Percentiles rank a stretch among this genome's conserved stretches.
These are phyloP conservation scores for Caenorhabditis doughertyi DNA, from an alignment of 2,888 invertebrate species.

Conservation along the genomic window DNA sequence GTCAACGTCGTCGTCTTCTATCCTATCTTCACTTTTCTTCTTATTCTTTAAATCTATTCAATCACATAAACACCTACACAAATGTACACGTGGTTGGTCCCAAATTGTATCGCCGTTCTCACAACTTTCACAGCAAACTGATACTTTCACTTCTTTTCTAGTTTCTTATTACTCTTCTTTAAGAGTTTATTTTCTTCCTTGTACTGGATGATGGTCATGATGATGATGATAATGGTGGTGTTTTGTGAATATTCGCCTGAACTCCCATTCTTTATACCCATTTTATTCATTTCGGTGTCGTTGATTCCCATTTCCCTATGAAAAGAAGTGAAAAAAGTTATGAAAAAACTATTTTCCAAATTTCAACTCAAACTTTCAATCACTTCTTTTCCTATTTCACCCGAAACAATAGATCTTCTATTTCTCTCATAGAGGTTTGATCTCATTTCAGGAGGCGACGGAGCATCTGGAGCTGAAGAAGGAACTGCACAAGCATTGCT, in stretches of 20 bases:
- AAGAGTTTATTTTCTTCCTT: neutral
- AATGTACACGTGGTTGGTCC: slow-evolving; percentile 42
- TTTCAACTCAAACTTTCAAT: neutral
- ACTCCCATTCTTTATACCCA: slow-evolving; percentile 16
- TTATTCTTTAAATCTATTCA: slow-evolving; percentile 1
- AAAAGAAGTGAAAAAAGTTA: neutral
- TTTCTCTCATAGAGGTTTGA: slow-evolving; percentile 63
- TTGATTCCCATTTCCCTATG: slow-evolving; percentile 9
- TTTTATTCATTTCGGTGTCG: slow-evolving; percentile 33
- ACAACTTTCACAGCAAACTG: slow-evolving; percentile 10
- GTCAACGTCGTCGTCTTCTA: slow-evolving; percentile 32
- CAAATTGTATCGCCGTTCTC: slow-evolving; percentile 22
- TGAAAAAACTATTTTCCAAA: neutral
- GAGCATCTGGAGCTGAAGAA: slow-evolving; percentile 75
- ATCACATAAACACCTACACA: slow-evolving; percentile 31
- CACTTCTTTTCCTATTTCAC: slow-evolving; percentile 2
- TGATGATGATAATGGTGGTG: slow-evolving; percentile 22
- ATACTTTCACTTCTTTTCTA: neutral
- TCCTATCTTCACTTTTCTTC: slow-evolving; percentile 34
- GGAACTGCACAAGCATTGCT: slow-evolving; percentile 81
- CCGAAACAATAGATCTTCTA: slow-evolving; percentile 35
- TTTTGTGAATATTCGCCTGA: slow-evolving; percentile 34
- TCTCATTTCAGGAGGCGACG: slow-evolving; percentile 70
- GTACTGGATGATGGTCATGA: slow-evolving; percentile 16
- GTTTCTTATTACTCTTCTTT: slow-evolving; percentile 13